Evolutionary conservation across 2,888 invertebrate species (phyloP).

Genomic region (Drosophila demipolita): DNA sequence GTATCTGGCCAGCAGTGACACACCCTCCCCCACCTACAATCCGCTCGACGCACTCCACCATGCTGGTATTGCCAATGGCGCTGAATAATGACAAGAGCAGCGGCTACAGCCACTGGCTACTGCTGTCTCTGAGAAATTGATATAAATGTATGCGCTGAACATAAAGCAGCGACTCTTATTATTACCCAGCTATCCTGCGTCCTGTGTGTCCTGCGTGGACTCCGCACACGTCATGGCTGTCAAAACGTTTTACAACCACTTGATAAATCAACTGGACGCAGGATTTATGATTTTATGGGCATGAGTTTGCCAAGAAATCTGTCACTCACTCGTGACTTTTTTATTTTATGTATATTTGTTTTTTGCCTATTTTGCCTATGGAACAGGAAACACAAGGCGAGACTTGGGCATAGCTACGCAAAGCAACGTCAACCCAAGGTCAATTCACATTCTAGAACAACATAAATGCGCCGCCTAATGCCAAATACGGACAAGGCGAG

Average conservation of each 20-base stretch:
- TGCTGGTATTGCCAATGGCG: constrained; percentile 29
- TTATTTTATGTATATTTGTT: background rate
- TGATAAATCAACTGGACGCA: constrained; percentile 71
- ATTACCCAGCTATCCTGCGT: constrained; percentile 56
- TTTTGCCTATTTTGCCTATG: constrained; percentile 19
- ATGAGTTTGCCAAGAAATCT: constrained; percentile 31
- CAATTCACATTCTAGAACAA: constrained; percentile 30
- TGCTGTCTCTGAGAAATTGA: constrained; percentile 65
- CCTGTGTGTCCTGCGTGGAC: background rate
- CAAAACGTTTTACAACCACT: constrained; percentile 62
- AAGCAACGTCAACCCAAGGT: constrained; percentile 10
- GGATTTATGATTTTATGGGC: constrained; percentile 59
- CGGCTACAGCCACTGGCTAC: constrained; percentile 5
- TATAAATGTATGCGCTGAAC: constrained; percentile 69
- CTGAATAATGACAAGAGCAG: constrained; percentile 61
- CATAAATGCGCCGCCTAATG: constrained; percentile 42
- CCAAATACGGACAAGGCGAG: constrained; percentile 76
- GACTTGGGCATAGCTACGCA: constrained; percentile 8
- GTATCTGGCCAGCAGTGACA: constrained; percentile 4
- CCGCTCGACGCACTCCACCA: background rate
- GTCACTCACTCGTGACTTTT: constrained; percentile 15
- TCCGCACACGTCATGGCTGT: constrained; percentile 57
- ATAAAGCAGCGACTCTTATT: constrained; percentile 59
- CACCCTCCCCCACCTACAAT: background rate
- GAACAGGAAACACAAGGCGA: constrained; percentile 62